Percentiles rank a stretch among this genome's conserved stretches.
phyloP scores from a whole-genome alignment of 1,140 invertebrate genomes.

The Micrasema longulum region DNA sequence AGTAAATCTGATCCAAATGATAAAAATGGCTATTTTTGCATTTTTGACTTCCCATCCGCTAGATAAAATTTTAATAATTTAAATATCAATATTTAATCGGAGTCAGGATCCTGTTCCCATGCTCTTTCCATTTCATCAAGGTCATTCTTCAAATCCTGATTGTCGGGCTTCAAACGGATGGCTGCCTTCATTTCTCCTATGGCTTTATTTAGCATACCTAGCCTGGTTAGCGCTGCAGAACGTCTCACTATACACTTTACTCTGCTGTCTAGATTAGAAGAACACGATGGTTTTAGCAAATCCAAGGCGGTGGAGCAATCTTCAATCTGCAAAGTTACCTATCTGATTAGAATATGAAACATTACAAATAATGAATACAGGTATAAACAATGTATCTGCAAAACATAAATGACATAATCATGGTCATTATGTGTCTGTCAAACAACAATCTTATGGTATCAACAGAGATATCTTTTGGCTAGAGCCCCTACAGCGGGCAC shows the following conservation, averaged over 20 bases:
- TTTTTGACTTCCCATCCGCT: too few relatives aligned
- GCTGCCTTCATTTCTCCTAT: constrained; percentile 81
- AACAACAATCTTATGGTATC: too few relatives aligned
- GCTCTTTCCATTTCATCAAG: constrained; percentile 65
- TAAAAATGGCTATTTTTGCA: too few relatives aligned
- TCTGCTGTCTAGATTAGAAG: constrained; percentile 76
- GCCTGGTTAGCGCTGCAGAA: constrained; percentile 77
- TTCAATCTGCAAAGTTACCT: constrained; percentile 56
- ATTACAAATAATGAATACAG: too few relatives aligned
- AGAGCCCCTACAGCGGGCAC: too few relatives aligned
- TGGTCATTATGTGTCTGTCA: too few relatives aligned
- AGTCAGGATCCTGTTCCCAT: constrained; percentile 67
- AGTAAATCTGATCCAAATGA: too few relatives aligned
- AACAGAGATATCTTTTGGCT: too few relatives aligned
- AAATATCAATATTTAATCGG: constrained; percentile 53
- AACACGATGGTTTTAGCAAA: constrained; percentile 77
- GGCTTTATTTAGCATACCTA: constrained; percentile 79
- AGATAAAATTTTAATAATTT: too few relatives aligned
- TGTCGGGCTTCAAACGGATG: constrained; percentile 69
- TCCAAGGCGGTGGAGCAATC: constrained; percentile 76
- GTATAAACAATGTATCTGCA: too few relatives aligned
- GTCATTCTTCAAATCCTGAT: constrained; percentile 64
- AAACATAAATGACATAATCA: too few relatives aligned
- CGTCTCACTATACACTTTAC: constrained; percentile 78
- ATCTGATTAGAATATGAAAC: too few relatives aligned